These are phyloP conservation scores for Nemotelus nigrinus DNA, from an alignment of 2,888 invertebrate species.

Conservation along the genomic window DNA sequence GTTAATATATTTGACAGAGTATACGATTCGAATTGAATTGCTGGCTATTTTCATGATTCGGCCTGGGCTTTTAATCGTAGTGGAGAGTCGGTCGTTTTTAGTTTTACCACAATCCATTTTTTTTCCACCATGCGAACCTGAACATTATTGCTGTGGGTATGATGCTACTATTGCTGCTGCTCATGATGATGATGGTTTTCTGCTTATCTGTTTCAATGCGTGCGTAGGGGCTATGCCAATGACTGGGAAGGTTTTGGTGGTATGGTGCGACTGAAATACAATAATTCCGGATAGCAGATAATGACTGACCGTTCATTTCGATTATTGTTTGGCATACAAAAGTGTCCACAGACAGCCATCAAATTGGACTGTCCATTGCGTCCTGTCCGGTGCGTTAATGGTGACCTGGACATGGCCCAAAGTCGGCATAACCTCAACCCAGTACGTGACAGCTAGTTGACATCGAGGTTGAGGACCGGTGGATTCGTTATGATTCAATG, in stretches of 20 bases:
- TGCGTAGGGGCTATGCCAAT: too few relatives aligned
- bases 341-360: constrained; percentile 43
- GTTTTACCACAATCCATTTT: constrained; percentile 26
- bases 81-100: constrained; percentile 22
- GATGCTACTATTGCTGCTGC: too few relatives aligned
- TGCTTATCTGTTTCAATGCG: too few relatives aligned
- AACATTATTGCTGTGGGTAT: too few relatives aligned
- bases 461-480: constrained; percentile 17
- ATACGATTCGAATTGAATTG: constrained; percentile 34
- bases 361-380: constrained; percentile 41
- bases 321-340: constrained; percentile 44
- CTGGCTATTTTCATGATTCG: constrained; percentile 11
- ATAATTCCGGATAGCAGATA: constrained; percentile 39
- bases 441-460: constrained; percentile 17
- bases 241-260: not conserved
- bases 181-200: too few relatives aligned
- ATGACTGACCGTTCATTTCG: constrained; percentile 45
- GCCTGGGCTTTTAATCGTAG: constrained; percentile 23
- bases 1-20: constrained; percentile 44
- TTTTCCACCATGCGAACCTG: not conserved
- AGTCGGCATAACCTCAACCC: not conserved
- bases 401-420: constrained; percentile 4
- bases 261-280: constrained; percentile 1
- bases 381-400: not conserved
- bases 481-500: not conserved